These are phyloP conservation scores for Antechinus stuartii DNA, from an alignment of 2,113 vertebrate genomes.

Conservation along the genomic window DNA sequence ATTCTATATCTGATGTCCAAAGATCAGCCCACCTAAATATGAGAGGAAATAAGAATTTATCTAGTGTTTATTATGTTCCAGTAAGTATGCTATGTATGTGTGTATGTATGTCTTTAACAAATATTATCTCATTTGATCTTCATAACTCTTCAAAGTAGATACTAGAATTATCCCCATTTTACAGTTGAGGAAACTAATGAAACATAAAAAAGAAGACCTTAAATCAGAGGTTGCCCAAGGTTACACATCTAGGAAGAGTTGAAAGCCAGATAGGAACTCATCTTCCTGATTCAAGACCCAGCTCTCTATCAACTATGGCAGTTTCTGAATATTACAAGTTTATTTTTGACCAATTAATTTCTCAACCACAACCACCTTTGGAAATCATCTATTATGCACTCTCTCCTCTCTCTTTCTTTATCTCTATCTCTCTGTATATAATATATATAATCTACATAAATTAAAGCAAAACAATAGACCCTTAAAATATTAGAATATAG, in stretches of 20 bases:
- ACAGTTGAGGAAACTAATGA: background rate
- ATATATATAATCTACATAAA: background rate
- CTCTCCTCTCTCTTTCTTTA: too few relatives aligned
- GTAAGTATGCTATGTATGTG: background rate
- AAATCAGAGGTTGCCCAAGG: background rate
- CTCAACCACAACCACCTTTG: background rate
- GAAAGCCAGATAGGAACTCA: background rate
- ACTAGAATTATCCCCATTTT: background rate
- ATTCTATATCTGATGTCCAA: background rate
- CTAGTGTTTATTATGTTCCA: background rate
- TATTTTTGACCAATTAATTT: background rate
- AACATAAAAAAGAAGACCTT: background rate
- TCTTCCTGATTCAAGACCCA: background rate
- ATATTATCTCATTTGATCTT: background rate
- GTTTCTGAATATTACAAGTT: background rate
- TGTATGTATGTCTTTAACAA: background rate
- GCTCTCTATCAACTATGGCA: background rate
- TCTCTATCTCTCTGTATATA: too few relatives aligned
- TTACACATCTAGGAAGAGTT: background rate
- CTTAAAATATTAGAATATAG: background rate
- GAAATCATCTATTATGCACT: background rate
- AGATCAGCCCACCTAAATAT: background rate
- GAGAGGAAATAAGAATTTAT: background rate
- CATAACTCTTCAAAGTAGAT: background rate
- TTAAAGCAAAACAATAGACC: background rate